These are phyloP conservation scores for Lutjanus argentimaculatus DNA, from an alignment of 2,797 vertebrate species.

Conservation along the genomic window DNA sequence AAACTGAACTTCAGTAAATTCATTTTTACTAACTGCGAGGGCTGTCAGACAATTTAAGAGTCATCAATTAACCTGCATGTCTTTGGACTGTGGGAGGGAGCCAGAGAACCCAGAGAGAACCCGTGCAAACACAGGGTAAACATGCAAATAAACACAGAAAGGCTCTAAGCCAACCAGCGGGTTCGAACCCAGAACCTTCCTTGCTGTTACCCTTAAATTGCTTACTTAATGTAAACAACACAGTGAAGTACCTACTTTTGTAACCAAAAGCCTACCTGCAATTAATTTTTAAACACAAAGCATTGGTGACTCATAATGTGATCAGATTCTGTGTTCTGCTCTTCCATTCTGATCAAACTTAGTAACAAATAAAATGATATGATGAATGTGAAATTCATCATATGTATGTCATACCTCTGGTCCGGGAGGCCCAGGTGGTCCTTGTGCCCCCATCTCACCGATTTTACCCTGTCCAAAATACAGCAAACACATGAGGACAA, in stretches of 20 bases:
- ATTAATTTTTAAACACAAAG: not conserved
- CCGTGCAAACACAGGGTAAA: too few species aligned
- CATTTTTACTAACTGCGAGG: not conserved
- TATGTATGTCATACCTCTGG: constrained; percentile 73
- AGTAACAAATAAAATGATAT: not conserved
- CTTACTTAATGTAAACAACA: not conserved
- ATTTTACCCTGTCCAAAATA: constrained; percentile 71
- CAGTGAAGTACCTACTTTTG: not conserved
- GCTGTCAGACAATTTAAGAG: too few species aligned
- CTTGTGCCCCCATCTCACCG: constrained; percentile 76
- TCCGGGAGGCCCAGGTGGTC: constrained; percentile 79
- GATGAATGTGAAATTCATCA: not conserved
- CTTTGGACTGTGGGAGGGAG: too few species aligned
- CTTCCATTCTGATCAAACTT: not conserved
- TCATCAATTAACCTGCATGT: too few species aligned
- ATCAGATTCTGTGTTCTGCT: not conserved
- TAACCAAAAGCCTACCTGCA: not conserved
- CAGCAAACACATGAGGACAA: constrained; percentile 4
- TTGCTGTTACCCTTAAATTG: not conserved
- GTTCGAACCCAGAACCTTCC: too few species aligned
- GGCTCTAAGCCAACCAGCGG: too few species aligned
- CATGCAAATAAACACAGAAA: too few species aligned
- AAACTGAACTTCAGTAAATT: not conserved
- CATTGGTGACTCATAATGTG: not conserved
- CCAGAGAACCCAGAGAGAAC: too few species aligned